Evolutionary conservation across 2,888 invertebrate species (phyloP).

Genomic region (Abscondita cerata): DNA sequence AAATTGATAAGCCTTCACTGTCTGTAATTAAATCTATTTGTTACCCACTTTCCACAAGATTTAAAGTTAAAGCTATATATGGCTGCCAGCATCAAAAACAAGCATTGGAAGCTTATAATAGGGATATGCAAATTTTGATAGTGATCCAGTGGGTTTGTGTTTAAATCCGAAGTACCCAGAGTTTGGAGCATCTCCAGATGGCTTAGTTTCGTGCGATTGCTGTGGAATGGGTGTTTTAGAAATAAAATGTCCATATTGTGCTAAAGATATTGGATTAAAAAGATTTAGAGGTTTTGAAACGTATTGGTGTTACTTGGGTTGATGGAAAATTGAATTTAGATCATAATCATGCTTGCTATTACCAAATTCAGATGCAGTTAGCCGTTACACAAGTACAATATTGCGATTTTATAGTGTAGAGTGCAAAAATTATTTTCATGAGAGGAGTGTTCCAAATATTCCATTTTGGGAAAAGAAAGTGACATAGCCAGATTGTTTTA

Average conservation of each 20-base stretch:
- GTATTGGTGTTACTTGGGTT: neutral
- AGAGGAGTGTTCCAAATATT: neutral
- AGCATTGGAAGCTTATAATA: neutral
- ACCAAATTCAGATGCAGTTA: conserved; percentile 8
- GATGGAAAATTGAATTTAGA: neutral
- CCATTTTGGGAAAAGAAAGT: conserved; percentile 3
- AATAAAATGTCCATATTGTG: conserved; percentile 12
- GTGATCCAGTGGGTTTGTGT: conserved; percentile 2
- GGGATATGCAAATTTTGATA: conserved; percentile 8
- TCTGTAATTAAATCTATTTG: conserved; percentile 7
- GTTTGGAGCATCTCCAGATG: conserved; percentile 16
- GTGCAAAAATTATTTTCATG: neutral
- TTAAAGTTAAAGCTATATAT: conserved; percentile 11
- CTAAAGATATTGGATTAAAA: conserved; percentile 9
- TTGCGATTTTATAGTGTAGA: neutral
- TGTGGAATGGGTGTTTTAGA: conserved; percentile 2
- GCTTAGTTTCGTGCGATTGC: conserved; percentile 3
- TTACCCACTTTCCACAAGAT: neutral
- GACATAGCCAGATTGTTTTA: neutral
- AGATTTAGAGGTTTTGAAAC: conserved; percentile 6
- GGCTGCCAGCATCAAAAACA: conserved; percentile 5
- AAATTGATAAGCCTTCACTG: conserved; percentile 9
- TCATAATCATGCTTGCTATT: conserved; percentile 1
- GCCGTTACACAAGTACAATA: conserved; percentile 3
- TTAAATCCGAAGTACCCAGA: conserved; percentile 2